These are phyloP conservation scores for Hyperopisus bebe DNA, from an alignment of 2,113 vertebrate species.

Conservation along the genomic window DNA sequence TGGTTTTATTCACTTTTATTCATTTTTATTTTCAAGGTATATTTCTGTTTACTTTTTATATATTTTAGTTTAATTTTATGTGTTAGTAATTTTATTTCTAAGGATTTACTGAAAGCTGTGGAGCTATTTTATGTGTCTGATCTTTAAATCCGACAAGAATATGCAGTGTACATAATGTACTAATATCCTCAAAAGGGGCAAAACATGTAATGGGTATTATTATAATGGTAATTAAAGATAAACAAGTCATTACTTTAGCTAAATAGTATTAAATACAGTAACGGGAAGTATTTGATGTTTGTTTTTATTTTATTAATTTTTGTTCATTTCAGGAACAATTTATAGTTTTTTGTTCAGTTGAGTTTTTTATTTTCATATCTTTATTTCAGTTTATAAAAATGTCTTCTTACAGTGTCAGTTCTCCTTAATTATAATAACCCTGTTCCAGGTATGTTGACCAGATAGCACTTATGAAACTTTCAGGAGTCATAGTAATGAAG, in stretches of 20 bases:
- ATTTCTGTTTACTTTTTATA: not conserved
- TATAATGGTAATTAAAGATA: not conserved
- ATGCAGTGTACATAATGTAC: not conserved
- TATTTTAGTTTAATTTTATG: not conserved
- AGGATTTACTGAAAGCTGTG: not conserved
- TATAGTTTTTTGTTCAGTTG: not conserved
- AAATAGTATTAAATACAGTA: not conserved
- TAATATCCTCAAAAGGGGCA: not conserved
- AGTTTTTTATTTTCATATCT: not conserved
- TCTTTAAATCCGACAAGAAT: not conserved
- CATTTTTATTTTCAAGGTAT: not conserved
- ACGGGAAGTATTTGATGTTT: not conserved
- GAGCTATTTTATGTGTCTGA: not conserved
- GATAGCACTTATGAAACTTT: not conserved
- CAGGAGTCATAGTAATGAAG: not conserved
- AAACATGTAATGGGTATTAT: not conserved
- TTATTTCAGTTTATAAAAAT: not conserved
- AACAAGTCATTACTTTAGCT: not conserved
- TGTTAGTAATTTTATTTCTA: not conserved
- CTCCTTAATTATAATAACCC: not conserved
- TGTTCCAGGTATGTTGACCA: not conserved
- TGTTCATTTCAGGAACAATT: not conserved
- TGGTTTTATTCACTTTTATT: not conserved
- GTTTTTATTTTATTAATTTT: not conserved
- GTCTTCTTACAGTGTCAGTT: not conserved